phyloP scores from a whole-genome alignment of 2,797 vertebrate species.

The Danio aesculapii region DNA sequence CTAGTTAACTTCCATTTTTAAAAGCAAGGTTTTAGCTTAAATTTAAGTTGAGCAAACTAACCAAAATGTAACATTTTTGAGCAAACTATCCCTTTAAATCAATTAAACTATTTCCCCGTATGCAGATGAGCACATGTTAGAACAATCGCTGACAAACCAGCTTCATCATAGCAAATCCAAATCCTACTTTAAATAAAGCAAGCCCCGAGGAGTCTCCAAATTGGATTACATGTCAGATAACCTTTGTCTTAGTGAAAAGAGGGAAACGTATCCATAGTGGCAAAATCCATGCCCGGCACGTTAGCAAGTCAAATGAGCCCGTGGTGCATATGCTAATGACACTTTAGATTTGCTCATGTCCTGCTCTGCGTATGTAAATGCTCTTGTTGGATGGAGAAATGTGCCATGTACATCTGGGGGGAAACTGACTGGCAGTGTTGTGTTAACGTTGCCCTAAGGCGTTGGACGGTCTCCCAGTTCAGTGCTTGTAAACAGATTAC shows the following conservation, averaged over 20 bases:
- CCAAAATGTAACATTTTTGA: neutral
- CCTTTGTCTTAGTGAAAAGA: constrained; percentile 57
- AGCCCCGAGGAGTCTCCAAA: constrained; percentile 51
- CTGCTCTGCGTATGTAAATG: constrained; percentile 58
- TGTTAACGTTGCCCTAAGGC: constrained; percentile 46
- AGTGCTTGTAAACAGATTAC: constrained; percentile 51
- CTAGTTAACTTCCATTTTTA: too few relatives aligned
- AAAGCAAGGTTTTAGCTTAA: too few relatives aligned
- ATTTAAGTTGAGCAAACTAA: neutral
- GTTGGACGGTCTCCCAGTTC: constrained; percentile 47
- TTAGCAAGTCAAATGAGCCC: constrained; percentile 66
- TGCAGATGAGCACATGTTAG: constrained; percentile 25
- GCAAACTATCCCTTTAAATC: neutral
- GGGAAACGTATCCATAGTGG: constrained; percentile 55
- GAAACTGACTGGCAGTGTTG: constrained; percentile 38
- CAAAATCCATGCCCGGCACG: constrained; percentile 51
- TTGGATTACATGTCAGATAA: constrained; percentile 55
- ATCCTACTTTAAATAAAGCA: constrained; percentile 46
- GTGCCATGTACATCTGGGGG: constrained; percentile 55
- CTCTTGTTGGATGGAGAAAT: constrained; percentile 61
- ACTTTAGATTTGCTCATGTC: constrained; percentile 60
- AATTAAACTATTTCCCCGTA: constrained; percentile 31
- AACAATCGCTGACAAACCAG: constrained; percentile 1
- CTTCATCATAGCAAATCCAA: constrained; percentile 10
- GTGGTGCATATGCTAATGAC: constrained; percentile 65